phyloP scores from a whole-genome alignment of 2,888 invertebrate genomes.

The Tetropium fuscum region DNA sequence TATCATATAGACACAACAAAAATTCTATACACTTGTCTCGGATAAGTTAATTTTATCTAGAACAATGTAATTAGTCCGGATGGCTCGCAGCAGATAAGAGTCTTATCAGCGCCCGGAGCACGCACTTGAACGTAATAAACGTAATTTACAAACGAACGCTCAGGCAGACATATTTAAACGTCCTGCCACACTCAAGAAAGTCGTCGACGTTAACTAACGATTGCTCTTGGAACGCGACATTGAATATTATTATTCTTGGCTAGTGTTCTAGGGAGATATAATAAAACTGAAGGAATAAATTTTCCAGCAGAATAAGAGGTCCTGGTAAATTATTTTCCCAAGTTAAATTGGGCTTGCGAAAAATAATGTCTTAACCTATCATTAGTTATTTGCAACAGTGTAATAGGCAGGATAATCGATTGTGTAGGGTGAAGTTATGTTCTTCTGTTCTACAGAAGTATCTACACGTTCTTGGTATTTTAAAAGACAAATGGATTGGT shows the following conservation, averaged over 20 bases:
- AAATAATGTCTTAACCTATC: no score
- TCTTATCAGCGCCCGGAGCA: conserved; percentile 60
- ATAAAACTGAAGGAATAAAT: conserved; percentile 24
- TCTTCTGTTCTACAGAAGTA: no score
- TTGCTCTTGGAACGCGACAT: conserved; percentile 30
- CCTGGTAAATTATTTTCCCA: conserved; percentile 10
- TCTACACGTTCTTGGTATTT: no score
- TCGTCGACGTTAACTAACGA: conserved; percentile 46
- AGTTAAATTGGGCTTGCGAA: no score
- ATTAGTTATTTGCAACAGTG: no score
- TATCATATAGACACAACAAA: conserved; percentile 5
- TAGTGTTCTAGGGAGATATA: conserved; percentile 26
- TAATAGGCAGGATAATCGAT: no score
- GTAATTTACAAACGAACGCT: conserved; percentile 60
- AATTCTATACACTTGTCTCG: conserved; percentile 51
- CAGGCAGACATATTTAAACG: conserved; percentile 53
- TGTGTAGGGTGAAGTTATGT: no score
- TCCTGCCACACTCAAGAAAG: conserved; percentile 46
- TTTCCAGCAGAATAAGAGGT: conserved; percentile 10
- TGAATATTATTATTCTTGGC: conserved; percentile 33
- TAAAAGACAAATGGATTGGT: no score
- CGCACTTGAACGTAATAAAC: conserved; percentile 61
- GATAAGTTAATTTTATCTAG: conserved; percentile 61
- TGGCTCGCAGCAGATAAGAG: conserved; percentile 57
- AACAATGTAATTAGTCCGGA: conserved; percentile 61